A percentile compares a stretch with the other conserved stretches of the same genome.
phyloP scores from a whole-genome alignment of 1,140 invertebrate species.

The Euura lappo region DNA sequence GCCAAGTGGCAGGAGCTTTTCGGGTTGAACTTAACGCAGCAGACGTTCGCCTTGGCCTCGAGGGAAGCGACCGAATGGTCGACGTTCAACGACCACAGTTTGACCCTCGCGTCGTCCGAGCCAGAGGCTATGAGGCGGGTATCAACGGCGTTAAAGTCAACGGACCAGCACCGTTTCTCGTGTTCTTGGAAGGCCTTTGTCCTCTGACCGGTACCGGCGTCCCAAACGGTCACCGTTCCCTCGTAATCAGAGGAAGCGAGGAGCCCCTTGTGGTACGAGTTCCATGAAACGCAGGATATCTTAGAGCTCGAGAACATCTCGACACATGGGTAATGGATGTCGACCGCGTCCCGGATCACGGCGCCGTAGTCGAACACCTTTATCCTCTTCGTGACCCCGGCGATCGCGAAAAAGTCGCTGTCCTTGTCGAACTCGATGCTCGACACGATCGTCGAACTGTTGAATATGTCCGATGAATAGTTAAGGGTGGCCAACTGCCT shows the following conservation, averaged over 20 bases:
- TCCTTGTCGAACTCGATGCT: slow-evolving; percentile 98
- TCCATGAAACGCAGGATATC: slow-evolving; percentile 96
- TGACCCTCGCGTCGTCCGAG: slow-evolving; percentile 94
- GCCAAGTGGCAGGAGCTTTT: slow-evolving; percentile 85
- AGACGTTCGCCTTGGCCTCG: slow-evolving; percentile 93
- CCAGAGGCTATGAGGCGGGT: slow-evolving; percentile 91
- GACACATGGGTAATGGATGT: slow-evolving; percentile 90
- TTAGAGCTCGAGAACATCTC: slow-evolving; percentile 94
- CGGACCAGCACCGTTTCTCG: slow-evolving; percentile 96
- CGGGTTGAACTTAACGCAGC: slow-evolving; percentile 97
- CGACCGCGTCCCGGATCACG: slow-evolving; percentile 83
- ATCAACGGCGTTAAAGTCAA: slow-evolving; percentile 94
- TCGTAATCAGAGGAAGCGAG: slow-evolving; percentile 96
- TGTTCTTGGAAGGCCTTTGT: slow-evolving; percentile 86
- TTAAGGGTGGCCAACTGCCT: slow-evolving; percentile 85
- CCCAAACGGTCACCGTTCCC: slow-evolving; percentile 93
- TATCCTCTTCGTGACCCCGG: slow-evolving; percentile 94
- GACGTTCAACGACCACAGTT: slow-evolving; percentile 89
- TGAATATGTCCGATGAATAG: slow-evolving; percentile 89
- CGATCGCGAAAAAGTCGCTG: slow-evolving; percentile 95
- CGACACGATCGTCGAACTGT: slow-evolving; percentile 92
- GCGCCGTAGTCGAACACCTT: slow-evolving; percentile 92
- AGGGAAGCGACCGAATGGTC: slow-evolving; percentile 88
- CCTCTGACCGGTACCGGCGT: slow-evolving; percentile 80
- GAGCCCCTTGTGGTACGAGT: slow-evolving; percentile 88